Evolutionary conservation across 2,888 invertebrate species (phyloP).

Genomic region (Choristoneura rosaceana): DNA sequence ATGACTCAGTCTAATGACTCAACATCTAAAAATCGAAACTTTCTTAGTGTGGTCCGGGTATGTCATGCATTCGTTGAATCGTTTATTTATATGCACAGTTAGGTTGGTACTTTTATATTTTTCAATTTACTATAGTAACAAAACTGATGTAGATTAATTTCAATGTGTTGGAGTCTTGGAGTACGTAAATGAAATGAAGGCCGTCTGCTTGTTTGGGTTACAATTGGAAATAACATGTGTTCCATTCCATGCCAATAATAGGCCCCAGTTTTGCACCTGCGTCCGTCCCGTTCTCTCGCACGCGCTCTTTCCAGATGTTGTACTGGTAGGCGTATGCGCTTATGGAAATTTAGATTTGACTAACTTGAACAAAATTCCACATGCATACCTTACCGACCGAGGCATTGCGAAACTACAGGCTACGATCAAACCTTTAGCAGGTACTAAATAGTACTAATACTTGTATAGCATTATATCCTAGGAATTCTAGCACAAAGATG

Average conservation of each 20-base stretch:
- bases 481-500: not conserved
- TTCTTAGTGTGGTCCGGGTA: not conserved
- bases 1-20: conserved; percentile 64
- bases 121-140: not conserved
- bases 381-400: not conserved
- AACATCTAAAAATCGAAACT: conserved; percentile 45
- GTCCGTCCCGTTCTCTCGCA: conserved; percentile 75
- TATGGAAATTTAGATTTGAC: conserved; percentile 20
- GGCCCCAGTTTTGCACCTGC: conserved; percentile 72
- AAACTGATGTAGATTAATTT: not conserved
- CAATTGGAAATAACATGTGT: conserved; percentile 60
- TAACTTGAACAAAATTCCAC: not conserved
- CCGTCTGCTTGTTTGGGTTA: conserved; percentile 23
- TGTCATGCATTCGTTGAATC: conserved; percentile 1
- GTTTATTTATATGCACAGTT: not conserved
- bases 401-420: not conserved
- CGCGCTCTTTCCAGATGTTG: conserved; percentile 73
- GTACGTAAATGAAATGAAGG: conserved; percentile 3
- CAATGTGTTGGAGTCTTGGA: not conserved
- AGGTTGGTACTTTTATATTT: not conserved
- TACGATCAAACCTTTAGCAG: not conserved
- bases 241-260: conserved; percentile 59
- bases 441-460: no score
- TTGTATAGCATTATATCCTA: not conserved
- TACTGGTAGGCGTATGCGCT: conserved; percentile 39